Evolutionary conservation across 1,140 invertebrate species (phyloP).

Genomic region (Drosophila biarmipes): DNA sequence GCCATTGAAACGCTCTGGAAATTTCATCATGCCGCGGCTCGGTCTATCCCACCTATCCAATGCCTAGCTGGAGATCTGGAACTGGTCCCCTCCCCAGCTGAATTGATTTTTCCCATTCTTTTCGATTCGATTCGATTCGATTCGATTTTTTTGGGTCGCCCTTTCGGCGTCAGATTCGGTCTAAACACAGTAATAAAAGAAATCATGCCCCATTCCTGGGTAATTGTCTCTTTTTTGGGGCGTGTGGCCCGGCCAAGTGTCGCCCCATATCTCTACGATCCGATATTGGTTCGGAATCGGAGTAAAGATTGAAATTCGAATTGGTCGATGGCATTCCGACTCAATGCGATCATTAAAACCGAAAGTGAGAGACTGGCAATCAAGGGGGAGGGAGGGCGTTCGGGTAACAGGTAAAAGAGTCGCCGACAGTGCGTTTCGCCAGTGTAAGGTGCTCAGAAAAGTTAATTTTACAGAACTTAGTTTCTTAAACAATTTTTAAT

Average conservation of each 20-base stretch:
- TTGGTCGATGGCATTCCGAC: conserved; percentile 36
- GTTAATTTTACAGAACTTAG: too few relatives aligned
- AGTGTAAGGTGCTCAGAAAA: background rate
- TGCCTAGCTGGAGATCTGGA: background rate
- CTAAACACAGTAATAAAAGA: conserved; percentile 70
- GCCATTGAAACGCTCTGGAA: conserved; percentile 41
- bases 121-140: conserved; percentile 19
- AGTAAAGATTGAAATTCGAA: conserved; percentile 22
- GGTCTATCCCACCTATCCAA: conserved; percentile 19
- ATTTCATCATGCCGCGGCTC: conserved; percentile 42
- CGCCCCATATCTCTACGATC: conserved; percentile 12
- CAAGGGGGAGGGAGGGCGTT: background rate
- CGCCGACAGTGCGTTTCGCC: conserved; percentile 7
- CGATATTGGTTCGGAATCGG: conserved; percentile 13
- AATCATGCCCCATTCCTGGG: conserved; percentile 53
- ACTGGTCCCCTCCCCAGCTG: conserved; percentile 22
- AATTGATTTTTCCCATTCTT: conserved; percentile 57
- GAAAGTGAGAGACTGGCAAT: conserved; percentile 29
- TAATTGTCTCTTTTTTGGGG: conserved; percentile 60
- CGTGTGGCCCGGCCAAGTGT: conserved; percentile 58
- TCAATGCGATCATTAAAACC: conserved; percentile 48
- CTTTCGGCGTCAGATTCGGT: conserved; percentile 43
- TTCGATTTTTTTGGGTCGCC: conserved; percentile 45
- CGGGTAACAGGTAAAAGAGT: conserved; percentile 5
- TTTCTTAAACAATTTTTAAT: too few relatives aligned